Conservation (phyloP, 2,888 invertebrate species). For the Gnatocerus cornutus region DNA sequence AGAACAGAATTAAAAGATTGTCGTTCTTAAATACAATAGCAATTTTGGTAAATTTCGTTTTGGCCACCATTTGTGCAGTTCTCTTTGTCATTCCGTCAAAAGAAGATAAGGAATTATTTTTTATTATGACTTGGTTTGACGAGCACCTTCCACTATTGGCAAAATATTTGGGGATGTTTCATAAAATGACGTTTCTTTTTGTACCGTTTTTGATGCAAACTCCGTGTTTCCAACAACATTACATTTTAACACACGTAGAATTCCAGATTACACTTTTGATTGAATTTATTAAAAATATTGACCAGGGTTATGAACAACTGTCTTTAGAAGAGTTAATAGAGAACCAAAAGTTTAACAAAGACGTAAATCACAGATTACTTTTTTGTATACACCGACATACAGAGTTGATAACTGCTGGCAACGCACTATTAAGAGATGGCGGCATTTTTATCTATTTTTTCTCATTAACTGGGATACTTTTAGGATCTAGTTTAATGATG, state of each 20-base stretch:
- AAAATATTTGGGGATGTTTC: neutral
- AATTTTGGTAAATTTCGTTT: too few relatives aligned
- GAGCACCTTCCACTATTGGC: constrained; percentile 8
- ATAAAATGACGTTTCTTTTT: constrained; percentile 9
- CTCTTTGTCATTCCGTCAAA: neutral
- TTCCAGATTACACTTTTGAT: neutral
- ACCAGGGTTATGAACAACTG: neutral
- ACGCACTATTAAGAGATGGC: neutral
- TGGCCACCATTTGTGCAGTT: neutral
- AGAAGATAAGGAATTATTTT: constrained; percentile 7
- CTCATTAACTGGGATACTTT: neutral
- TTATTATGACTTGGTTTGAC: constrained; percentile 13
- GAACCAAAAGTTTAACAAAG: neutral
- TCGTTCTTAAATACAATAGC: too few relatives aligned
- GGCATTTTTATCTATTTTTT: constrained; percentile 4
- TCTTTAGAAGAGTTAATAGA: neutral
- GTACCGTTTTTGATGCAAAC: constrained; percentile 19
- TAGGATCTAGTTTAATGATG: constrained; percentile 9
- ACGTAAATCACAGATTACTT: neutral
- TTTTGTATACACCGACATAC: neutral
- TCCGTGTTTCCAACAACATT: neutral
- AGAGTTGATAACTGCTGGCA: neutral
- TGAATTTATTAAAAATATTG: neutral
- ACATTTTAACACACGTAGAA: neutral
- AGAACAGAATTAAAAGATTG: too few relatives aligned